Base-by-base conservation (phyloP, 2,888 invertebrate species). In the Prionchulus punctatus region DNA sequence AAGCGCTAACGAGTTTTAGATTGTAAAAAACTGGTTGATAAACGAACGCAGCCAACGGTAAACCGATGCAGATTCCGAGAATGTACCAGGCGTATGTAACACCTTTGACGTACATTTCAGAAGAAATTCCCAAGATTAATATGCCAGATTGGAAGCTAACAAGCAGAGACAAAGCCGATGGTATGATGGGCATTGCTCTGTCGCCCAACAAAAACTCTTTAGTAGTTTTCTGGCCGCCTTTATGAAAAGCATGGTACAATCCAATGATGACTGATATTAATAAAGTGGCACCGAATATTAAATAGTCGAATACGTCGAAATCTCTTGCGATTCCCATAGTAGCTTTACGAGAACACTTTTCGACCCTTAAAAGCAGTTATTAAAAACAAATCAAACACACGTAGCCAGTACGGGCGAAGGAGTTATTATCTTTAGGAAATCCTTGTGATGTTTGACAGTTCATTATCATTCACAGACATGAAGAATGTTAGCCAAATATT, bases 61-160 rank as follows among this genome's bases (percentile, higher is more conserved):
- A 7, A 2, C 23, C 57, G n/a, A 57, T 12, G 15, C 26, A 2
- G 3, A 54, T 45, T 23, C 53, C 53, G 2, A 56, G 12, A 18
- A 54, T 15, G 25, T 51, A 51, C 52, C 52, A 55, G 21, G n/a
- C 12, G 30, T 48, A 56, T 2, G 43, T 53, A 12, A 48, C 55
- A 15, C 60, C 60, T 15, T 56, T 59, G 21, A 55, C 47, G 53
- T 61, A 60, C 50, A 60, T 55, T 59, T 60, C 60, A 2, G 60
- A 47, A 3, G 51, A 25, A 25, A 62, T 7, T 7, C 60, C 60
- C 30, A 60, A 53, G 2, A 60, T 30, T 1, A 61, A 30, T 27
- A 60, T 60, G 1, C 50, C 60, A 2, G 60, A 60, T 30, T 50
- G 58, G 43, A 57, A 60, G 48, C 59, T 60, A 25, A 58, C 59